Evolutionary conservation across 2,888 invertebrate species (phyloP), one percentile per base, ranked within the genome.

Genomic region (Ceraclea dissimilis): DNA sequence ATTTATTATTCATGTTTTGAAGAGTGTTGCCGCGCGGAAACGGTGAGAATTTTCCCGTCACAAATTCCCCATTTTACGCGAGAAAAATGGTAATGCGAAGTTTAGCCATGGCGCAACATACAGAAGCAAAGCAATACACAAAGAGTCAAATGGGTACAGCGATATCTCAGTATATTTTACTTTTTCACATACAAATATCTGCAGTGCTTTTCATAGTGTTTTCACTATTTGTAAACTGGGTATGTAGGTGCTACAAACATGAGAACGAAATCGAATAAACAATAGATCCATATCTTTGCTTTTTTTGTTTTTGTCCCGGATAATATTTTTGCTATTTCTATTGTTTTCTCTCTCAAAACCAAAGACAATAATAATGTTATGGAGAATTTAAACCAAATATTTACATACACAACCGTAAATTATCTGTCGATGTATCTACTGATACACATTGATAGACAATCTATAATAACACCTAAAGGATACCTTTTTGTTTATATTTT

Each of bases 1-100:
- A 57, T 57, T 57, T 57, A 57, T 57, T 57, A 57, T 57, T 57
- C 57, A 57, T 57, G 53, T 57, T 57, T 57, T 57, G 53, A 57
- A 57, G 48, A 50, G 53, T 53, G 57, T 53, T 47, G 44, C 57
- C 53, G 47, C 53, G 47, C 53, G 50, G 53, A 57, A 57, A 53
- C 34, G 46, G 53, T 46, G 57, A 43, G 50, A 43, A 51, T 57
- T 57, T 57, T 49, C 39, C 43, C 51, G 33, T 47, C 56, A 33
- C 56, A 21, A 46, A 51, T 33, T 52, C 5, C 47, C 19, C 52
- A 46, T 53, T 56, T 48, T 52, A 52, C 52, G 39, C 48, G 50
- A 22, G 51, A 51, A 48, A 52, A 56, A 47, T 48, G 56, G 34
- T 49, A 49, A 49, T 49, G 49, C 16, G 16, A 26, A 26, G 49